Percentiles rank a stretch among this genome's conserved stretches.
These are phyloP conservation scores for Turritopsis dohrnii DNA, from an alignment of 30 jellyfish, hydroid and myxozoan species.

Conservation along the genomic window DNA sequence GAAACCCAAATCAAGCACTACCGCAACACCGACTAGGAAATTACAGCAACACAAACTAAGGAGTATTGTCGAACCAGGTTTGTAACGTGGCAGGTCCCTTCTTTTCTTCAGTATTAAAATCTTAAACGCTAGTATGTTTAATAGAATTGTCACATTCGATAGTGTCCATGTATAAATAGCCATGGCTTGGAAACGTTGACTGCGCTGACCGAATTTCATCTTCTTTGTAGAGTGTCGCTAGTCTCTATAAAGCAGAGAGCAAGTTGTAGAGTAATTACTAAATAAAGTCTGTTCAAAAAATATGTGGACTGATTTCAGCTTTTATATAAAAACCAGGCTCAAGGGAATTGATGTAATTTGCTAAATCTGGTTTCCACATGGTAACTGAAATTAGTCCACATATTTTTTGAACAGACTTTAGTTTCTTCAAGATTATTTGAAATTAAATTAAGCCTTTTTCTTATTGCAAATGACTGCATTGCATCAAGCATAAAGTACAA, in stretches of 20 bases:
- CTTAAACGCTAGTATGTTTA: not conserved
- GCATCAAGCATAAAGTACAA: too few relatives aligned
- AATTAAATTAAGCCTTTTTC: too few relatives aligned
- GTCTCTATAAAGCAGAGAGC: not conserved
- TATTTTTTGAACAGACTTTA: too few relatives aligned
- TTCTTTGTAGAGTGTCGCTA: not conserved
- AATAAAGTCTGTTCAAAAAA: not conserved
- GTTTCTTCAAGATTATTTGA: too few relatives aligned
- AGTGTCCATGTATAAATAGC: not conserved
- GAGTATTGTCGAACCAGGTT: not conserved
- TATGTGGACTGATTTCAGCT: too few relatives aligned
- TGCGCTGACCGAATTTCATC: not conserved
- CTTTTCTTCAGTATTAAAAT: not conserved
- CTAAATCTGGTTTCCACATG: too few relatives aligned
- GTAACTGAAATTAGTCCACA: too few relatives aligned
- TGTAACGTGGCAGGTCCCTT: not conserved
- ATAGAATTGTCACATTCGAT: not conserved
- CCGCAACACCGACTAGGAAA: not conserved
- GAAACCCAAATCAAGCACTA: not conserved
- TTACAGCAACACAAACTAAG: not conserved
- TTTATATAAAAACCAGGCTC: too few relatives aligned
- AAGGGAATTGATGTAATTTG: too few relatives aligned
- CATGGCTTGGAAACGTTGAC: not conserved
- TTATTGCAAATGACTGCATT: too few relatives aligned
- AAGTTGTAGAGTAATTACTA: not conserved